Base-by-base conservation (phyloP, 92 coral and sea anemone species). In the Phenganax stokvisi region DNA sequence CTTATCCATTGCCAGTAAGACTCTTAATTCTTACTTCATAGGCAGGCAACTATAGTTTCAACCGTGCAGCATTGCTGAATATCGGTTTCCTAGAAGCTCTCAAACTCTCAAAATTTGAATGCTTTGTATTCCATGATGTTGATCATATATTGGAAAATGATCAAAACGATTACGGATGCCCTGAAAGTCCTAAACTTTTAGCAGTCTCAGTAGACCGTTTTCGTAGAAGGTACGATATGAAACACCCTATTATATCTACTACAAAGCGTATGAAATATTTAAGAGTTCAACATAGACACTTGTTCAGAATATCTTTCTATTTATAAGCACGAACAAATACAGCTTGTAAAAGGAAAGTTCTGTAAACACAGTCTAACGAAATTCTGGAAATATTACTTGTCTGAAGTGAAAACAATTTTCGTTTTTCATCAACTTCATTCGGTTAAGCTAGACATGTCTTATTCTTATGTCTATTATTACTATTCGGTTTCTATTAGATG, bases 11-110 rank as follows among this genome's bases (percentile, higher is more conserved):
- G 27, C 3, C 27, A 13, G 25, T 20, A 20, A 20, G 2, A 25
- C 1, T 59, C n/a, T 59, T 13, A 13, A 59, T 29, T 73, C 20
- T 52, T 73, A 5, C 30, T 79, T 64, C 75, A 8, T 15, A 89
- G 90, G 89, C 87, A 68, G 88, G 81, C 66, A 80, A 64, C 60
- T 77, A 81, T 57, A 67, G 84, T 58, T 94, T 94, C 71, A 94
- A 94, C 83, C 94, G 98, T 58, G 98, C 97, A 8, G 87, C 87
- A 91, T 87, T 94, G 55, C 87, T 94, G 91, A 94, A 94, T 74
- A 83, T 94, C 54, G 98, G 98, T 1, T 94, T 94, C 70, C 78
- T 71, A 7, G 98, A 94, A 82, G 98, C 98, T 9, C 80, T 87
- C 82, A 90, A 91, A 64, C 77, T 61, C 12, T 90, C 52, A 13